Evolutionary conservation across 1,140 invertebrate species (phyloP).

Genomic region (Microplitis demolitor): DNA sequence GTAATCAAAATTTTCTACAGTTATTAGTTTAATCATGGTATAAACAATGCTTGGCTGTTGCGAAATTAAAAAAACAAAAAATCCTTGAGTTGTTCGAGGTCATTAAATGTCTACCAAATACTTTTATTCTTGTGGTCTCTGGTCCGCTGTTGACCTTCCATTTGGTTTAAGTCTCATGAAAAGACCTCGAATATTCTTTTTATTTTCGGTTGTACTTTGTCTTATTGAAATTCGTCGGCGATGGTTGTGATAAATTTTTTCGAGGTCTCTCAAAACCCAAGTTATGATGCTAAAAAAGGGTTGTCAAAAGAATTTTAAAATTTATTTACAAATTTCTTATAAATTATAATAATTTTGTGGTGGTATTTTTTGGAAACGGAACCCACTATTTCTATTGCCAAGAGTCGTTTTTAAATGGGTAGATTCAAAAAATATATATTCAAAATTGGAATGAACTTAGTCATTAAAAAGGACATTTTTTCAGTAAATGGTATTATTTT

Average conservation of each 20-base stretch:
- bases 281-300: conserved; percentile 22
- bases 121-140: conserved; percentile 12
- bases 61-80: conserved; percentile 20
- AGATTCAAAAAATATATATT: no score
- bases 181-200: conserved; percentile 32
- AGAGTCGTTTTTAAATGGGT: no score
- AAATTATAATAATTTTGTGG: no score
- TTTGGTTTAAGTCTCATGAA: conserved; percentile 29
- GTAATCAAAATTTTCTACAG: conserved; percentile 22
- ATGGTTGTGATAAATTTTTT: conserved; percentile 19
- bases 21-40: no score
- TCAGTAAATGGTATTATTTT: no score
- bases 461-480: no score
- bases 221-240: conserved; percentile 1
- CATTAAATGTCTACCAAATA: conserved; percentile 23
- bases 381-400: no score
- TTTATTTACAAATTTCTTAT: not conserved
- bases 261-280: conserved; percentile 25
- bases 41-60: not conserved
- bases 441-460: no score
- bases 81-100: conserved; percentile 27
- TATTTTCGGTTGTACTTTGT: conserved; percentile 26
- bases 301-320: not conserved
- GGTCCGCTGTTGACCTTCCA: conserved; percentile 33
- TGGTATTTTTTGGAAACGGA: no score